phyloP scores from a whole-genome alignment of 1,140 invertebrate species.

The Hyles euphorbiae region DNA sequence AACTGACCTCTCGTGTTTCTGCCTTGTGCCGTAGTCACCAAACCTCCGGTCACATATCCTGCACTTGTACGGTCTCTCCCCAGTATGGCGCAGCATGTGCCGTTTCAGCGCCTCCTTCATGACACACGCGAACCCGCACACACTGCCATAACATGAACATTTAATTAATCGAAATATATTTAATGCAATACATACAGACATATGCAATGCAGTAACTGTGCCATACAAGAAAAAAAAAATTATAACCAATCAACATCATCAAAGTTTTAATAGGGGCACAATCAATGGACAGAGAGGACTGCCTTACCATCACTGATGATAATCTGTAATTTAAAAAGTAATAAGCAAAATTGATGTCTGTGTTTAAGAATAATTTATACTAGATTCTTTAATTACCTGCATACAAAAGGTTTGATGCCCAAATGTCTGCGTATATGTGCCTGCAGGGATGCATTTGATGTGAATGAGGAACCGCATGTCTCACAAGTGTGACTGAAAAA shows the following conservation, averaged over 20 bases:
- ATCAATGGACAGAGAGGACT: too few relatives aligned
- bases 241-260: neutral
- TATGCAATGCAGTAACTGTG: conserved; percentile 1
- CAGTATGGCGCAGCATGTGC: conserved; percentile 76
- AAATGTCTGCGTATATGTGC: conserved; percentile 71
- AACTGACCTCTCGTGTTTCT: conserved; percentile 74
- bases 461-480: conserved; percentile 69
- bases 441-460: conserved; percentile 69
- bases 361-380: too few relatives aligned
- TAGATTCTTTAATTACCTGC: conserved; percentile 48
- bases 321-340: too few relatives aligned
- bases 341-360: too few relatives aligned
- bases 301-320: too few relatives aligned
- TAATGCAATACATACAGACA: conserved; percentile 1
- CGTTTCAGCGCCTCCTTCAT: conserved; percentile 73
- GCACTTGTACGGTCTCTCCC: conserved; percentile 80
- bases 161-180: too few relatives aligned
- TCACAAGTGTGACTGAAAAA: conserved; percentile 67
- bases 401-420: conserved; percentile 73
- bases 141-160: conserved; percentile 15
- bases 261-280: neutral
- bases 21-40: conserved; percentile 76
- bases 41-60: conserved; percentile 80
- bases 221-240: neutral
- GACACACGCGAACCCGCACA: conserved; percentile 52